Conservation (phyloP, 2,797 vertebrate genomes). For the Sarcophilus harrisii region DNA sequence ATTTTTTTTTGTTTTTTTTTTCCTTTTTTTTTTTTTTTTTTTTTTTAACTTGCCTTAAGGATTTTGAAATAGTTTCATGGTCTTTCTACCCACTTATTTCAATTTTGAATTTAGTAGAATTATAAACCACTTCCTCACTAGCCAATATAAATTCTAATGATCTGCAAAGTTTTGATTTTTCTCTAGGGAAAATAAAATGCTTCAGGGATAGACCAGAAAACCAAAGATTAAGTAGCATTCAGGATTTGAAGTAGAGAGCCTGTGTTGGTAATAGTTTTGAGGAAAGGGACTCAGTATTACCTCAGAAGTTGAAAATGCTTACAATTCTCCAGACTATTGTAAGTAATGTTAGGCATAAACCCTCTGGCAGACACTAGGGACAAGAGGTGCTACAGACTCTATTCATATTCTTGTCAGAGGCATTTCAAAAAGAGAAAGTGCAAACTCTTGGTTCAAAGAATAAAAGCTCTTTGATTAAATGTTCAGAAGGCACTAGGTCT, state of each 20-base stretch:
- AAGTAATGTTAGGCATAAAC: conserved; percentile 66
- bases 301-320: conserved; percentile 62
- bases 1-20: not conserved
- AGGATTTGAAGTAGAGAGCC: not conserved
- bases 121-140: not conserved
- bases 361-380: conserved; percentile 42
- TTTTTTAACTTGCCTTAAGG: not conserved
- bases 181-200: conserved; percentile 36
- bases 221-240: conserved; percentile 60
- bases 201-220: conserved; percentile 54
- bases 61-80: not conserved
- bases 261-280: conserved; percentile 68
- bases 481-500: conserved; percentile 27
- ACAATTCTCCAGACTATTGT: conserved; percentile 70
- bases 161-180: conserved; percentile 52
- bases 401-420: conserved; percentile 3
- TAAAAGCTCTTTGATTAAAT: conserved; percentile 62
- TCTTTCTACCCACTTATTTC: conserved; percentile 10
- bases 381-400: conserved; percentile 54
- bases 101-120: conserved; percentile 27
- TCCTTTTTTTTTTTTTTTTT: not conserved
- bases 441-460: conserved; percentile 36
- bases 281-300: conserved; percentile 16
- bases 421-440: conserved; percentile 26
- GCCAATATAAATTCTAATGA: not conserved